Conservation (phyloP, 2,113 vertebrate species). For the Australoheros scitulus region DNA sequence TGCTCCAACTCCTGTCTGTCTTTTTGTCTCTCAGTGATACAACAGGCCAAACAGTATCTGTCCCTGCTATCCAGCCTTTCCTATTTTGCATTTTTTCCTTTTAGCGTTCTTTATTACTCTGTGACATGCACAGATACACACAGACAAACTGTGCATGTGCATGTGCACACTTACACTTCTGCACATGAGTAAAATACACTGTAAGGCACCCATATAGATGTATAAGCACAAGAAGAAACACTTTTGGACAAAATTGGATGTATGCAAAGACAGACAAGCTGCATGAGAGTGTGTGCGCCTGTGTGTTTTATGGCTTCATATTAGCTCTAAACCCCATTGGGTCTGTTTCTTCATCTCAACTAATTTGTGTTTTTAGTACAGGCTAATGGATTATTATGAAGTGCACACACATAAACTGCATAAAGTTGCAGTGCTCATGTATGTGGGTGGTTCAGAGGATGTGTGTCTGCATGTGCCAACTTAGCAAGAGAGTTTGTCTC, state of each 20-base stretch:
- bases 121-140: not conserved
- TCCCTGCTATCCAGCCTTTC: not conserved
- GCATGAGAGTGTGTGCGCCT: not conserved
- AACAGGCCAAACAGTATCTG: not conserved
- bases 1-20: not conserved
- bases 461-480: not conserved
- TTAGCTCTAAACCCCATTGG: slow-evolving; percentile 29
- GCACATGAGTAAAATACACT: not conserved
- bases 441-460: not conserved
- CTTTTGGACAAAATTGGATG: not conserved
- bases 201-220: not conserved
- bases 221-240: not conserved
- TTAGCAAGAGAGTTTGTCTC: slow-evolving; percentile 27
- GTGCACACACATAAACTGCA: slow-evolving; percentile 14
- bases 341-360: slow-evolving; percentile 51
- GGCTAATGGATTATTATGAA: slow-evolving; percentile 46
- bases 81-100: slow-evolving; percentile 10
- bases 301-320: slow-evolving; percentile 29
- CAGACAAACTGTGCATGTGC: not conserved
- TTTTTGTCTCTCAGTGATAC: not conserved
- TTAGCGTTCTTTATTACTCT: not conserved
- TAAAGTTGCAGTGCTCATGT: not conserved
- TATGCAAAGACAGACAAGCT: not conserved
- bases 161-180: not conserved
- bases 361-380: slow-evolving; percentile 57